Evolutionary conservation across 2,888 invertebrate species (phyloP).

Genomic region (Plagodis dolabraria): DNA sequence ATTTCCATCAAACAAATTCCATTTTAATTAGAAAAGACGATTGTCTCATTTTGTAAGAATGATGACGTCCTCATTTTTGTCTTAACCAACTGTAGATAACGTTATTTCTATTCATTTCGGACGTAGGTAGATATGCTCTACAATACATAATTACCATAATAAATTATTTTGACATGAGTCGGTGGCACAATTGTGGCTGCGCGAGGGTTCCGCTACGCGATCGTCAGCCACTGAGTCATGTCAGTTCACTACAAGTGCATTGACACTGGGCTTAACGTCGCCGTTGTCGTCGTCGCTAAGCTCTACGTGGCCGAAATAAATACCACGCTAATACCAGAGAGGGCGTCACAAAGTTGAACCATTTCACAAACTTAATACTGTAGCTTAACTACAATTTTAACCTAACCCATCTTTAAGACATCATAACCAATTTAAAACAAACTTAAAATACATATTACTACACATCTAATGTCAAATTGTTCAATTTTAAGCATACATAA

Average conservation of each 20-base stretch:
- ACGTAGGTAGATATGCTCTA: constrained; percentile 26
- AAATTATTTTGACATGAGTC: constrained; percentile 40
- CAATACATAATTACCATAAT: constrained; percentile 37
- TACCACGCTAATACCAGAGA: constrained; percentile 29
- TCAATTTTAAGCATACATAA: constrained; percentile 1
- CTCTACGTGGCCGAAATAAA: constrained; percentile 44
- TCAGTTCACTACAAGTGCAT: constrained; percentile 55
- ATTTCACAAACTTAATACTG: too few species aligned
- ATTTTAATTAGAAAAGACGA: constrained; percentile 11
- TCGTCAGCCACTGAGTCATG: constrained; percentile 55
- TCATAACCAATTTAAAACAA: too few species aligned
- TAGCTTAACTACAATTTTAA: background rate
- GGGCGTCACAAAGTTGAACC: background rate
- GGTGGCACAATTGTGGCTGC: constrained; percentile 42
- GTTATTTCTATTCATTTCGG: constrained; percentile 25
- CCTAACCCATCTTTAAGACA: too few species aligned
- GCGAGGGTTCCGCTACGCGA: constrained; percentile 48
- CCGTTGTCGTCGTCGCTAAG: constrained; percentile 6
- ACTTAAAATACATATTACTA: too few species aligned
- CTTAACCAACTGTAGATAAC: constrained; percentile 20
- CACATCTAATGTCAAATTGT: too few species aligned
- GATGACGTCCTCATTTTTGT: constrained; percentile 14
- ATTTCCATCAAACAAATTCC: constrained; percentile 2
- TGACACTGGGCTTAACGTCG: constrained; percentile 51
- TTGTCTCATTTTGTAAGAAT: constrained; percentile 7